Conservation (phyloP, 2,797 vertebrate species). For the Brachyrhaphis roseni region DNA sequence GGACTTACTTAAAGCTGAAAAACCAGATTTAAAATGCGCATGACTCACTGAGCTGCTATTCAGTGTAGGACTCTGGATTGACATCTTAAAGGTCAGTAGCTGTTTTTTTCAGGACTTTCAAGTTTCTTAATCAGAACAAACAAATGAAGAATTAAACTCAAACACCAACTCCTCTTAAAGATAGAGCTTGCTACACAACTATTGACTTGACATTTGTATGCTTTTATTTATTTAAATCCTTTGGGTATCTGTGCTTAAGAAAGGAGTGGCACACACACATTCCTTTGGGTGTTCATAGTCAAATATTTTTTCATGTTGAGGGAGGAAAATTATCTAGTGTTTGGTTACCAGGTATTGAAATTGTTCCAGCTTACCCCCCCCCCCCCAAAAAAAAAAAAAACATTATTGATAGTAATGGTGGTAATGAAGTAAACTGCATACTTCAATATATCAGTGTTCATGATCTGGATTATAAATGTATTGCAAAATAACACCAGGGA, state of each 20-base stretch:
- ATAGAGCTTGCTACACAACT: background rate
- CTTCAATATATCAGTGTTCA: background rate
- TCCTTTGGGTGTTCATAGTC: background rate
- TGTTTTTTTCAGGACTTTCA: constrained; percentile 10
- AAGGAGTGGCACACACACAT: background rate
- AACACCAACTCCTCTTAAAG: constrained; percentile 17
- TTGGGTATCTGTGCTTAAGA: background rate
- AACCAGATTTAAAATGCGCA: background rate
- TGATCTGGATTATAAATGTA: background rate
- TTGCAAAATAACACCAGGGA: background rate
- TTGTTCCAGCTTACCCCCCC: no score
- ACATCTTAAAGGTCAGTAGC: background rate
- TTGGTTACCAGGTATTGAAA: background rate
- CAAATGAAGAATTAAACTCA: constrained; percentile 1
- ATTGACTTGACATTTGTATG: constrained; percentile 15
- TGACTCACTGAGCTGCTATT: background rate
- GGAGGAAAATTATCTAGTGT: background rate
- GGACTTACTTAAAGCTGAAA: background rate
- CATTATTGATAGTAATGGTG: background rate
- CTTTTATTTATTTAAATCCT: constrained; percentile 7
- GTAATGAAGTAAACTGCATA: background rate
- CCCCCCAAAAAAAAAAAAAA: background rate
- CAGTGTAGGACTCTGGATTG: background rate
- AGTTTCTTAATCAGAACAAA: constrained; percentile 35
- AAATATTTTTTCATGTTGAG: background rate